phyloP scores from a whole-genome alignment of 2,888 invertebrate genomes.

The Platycheirus albimanus region DNA sequence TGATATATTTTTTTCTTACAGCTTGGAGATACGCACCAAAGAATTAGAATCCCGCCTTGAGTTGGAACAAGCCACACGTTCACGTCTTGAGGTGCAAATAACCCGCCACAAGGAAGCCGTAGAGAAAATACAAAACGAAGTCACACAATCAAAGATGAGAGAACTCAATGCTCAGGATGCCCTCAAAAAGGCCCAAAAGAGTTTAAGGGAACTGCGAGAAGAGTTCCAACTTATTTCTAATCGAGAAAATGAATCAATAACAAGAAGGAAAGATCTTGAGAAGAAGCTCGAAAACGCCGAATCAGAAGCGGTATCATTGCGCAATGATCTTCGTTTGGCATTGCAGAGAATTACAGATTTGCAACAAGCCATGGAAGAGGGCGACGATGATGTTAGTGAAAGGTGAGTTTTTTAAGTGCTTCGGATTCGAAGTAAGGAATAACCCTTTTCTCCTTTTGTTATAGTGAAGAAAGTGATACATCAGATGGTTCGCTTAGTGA shows the following conservation, averaged over 20 bases:
- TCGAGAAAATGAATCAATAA: conserved; percentile 89
- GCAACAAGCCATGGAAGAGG: conserved; percentile 95
- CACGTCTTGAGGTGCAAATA: conserved; percentile 91
- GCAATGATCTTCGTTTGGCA: conserved; percentile 93
- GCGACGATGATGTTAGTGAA: conserved; percentile 85
- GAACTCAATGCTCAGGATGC: conserved; percentile 92
- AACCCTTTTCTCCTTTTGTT: neutral
- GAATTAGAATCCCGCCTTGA: conserved; percentile 96
- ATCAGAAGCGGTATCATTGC: conserved; percentile 87
- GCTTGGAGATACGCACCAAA: conserved; percentile 92
- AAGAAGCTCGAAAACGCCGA: conserved; percentile 88
- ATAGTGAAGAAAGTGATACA: conserved; percentile 75
- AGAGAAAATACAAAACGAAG: conserved; percentile 89
- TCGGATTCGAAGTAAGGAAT: neutral
- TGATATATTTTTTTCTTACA: conserved; percentile 72
- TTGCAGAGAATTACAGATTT: conserved; percentile 94
- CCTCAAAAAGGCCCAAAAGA: conserved; percentile 89
- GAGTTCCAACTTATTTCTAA: conserved; percentile 88
- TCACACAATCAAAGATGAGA: conserved; percentile 87
- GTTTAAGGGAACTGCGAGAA: conserved; percentile 89
- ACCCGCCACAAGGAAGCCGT: conserved; percentile 88
- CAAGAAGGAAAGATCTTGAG: conserved; percentile 90
- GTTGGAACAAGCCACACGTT: conserved; percentile 93
- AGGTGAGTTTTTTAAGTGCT: conserved; percentile 76
- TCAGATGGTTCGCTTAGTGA: conserved; percentile 80